Conservation (phyloP, 2,888 invertebrate genomes). For the Stenolophus ochropezus region DNA sequence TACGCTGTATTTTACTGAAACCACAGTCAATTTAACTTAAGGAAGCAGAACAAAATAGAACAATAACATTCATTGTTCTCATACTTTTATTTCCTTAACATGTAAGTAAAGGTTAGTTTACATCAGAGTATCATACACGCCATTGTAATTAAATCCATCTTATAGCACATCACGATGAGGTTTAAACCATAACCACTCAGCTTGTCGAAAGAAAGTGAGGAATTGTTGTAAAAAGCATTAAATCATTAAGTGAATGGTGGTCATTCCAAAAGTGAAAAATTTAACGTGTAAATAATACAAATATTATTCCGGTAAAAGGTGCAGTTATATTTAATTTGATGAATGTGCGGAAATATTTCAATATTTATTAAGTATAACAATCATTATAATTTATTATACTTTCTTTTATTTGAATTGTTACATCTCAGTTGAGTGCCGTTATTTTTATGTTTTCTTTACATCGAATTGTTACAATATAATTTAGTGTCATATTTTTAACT, state of each 20-base stretch:
- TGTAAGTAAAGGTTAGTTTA: background rate
- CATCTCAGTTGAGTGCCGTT: no score
- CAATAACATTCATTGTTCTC: background rate
- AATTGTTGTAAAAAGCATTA: background rate
- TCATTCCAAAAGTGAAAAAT: background rate
- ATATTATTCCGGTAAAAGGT: background rate
- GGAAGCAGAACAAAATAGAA: background rate
- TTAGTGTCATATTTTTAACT: no score
- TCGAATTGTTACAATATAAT: no score
- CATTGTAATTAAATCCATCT: background rate
- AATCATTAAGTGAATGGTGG: background rate
- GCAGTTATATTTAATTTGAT: background rate
- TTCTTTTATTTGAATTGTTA: no score
- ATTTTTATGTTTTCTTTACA: no score
- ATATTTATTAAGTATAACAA: no score
- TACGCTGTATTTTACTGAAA: background rate
- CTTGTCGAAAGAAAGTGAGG: background rate
- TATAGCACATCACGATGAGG: background rate
- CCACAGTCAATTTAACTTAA: background rate
- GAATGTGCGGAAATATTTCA: no score
- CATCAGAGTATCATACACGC: background rate
- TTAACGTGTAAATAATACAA: background rate
- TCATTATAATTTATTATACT: no score
- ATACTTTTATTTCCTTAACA: background rate
- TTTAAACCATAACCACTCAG: background rate